Evolutionary conservation across 2,113 vertebrate genomes (phyloP), one percentile per base, ranked within the genome.

Genomic region (Gulo gulo): DNA sequence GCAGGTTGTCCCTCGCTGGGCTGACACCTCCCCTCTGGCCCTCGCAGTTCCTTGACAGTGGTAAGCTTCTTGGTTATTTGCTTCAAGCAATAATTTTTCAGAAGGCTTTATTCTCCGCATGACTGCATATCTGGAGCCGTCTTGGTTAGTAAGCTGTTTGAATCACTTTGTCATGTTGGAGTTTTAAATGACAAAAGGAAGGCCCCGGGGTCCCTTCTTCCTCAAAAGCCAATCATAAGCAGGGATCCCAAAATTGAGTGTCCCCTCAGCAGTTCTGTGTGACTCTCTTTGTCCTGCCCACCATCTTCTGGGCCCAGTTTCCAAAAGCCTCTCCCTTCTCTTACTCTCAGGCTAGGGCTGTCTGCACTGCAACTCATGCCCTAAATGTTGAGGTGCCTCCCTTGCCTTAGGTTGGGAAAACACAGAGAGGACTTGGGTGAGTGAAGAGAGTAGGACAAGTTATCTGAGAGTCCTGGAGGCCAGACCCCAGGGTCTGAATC

Each of bases 21-120:
- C 63, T 83, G 86, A 61, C 13, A 16, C 47, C 14, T 24, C 73
- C 18, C 45, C 45, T 47, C 55, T 0, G 74, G 20, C 57, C 84
- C n/a, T 16, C 26, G 5, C 12, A 82, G 26, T 4, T 18, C 82
- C 45, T 88, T 97, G 52, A 45, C 93, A 81, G 80, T 93, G 29
- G 57, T 61, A 85, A 84, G 7, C 23, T 63, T 96, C 80, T 88
- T 85, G 79, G 80, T 50, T 50, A 50, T 78, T 91, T 59, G 9
- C 9, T 59, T 45, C 89, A n/a, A 82, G 91, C 79, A 93, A 73
- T 85, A 36, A 92, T 86, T 86, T 63, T 88, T 42, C 74, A 92
- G 82, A 36, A 76, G 26, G 34, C 39, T 0, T 3, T 21, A 95
- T 97, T 94, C 86, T 31, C 39, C 55, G 34, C 83, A 1, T 16